A percentile compares a stretch with the other conserved stretches of the same genome.
Evolutionary conservation across 2,888 invertebrate genomes (phyloP).

Genomic region (Allolobophora icterica): DNA sequence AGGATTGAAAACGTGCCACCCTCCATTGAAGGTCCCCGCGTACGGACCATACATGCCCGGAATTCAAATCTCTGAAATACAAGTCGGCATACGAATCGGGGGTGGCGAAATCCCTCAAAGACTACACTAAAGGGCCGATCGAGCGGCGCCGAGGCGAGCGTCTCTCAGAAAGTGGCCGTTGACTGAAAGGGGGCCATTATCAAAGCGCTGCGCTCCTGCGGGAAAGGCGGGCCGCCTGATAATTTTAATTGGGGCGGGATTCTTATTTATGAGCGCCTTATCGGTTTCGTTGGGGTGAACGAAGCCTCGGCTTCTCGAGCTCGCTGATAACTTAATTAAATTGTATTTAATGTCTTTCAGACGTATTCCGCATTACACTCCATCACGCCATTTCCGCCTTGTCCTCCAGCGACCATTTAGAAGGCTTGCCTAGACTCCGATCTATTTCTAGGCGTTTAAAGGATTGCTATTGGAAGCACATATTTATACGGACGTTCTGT

Average conservation of each 20-base stretch:
- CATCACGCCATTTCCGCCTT: not conserved
- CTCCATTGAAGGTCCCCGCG: too few relatives aligned
- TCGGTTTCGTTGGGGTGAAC: not conserved
- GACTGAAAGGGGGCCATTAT: not conserved
- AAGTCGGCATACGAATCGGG: too few relatives aligned
- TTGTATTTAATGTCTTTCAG: not conserved
- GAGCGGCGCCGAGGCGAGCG: not conserved
- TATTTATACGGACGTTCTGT: too few relatives aligned
- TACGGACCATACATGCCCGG: too few relatives aligned
- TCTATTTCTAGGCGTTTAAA: not conserved
- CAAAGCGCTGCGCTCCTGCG: not conserved
- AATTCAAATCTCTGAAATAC: too few relatives aligned
- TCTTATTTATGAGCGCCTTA: not conserved
- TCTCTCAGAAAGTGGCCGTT: not conserved
- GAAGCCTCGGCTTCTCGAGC: not conserved
- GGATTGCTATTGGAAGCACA: not conserved
- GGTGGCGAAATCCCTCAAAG: too few relatives aligned
- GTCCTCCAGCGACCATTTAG: not conserved
- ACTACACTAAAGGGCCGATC: not conserved
- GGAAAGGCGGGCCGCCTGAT: not conserved
- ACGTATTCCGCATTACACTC: not conserved
- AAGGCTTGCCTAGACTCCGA: too few relatives aligned
- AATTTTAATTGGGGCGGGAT: not conserved
- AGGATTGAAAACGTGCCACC: too few relatives aligned
- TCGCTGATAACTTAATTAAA: slow-evolving; percentile 12